Evolutionary conservation across 2,113 vertebrate species (phyloP).

Genomic region (Bungarus multicinctus): DNA sequence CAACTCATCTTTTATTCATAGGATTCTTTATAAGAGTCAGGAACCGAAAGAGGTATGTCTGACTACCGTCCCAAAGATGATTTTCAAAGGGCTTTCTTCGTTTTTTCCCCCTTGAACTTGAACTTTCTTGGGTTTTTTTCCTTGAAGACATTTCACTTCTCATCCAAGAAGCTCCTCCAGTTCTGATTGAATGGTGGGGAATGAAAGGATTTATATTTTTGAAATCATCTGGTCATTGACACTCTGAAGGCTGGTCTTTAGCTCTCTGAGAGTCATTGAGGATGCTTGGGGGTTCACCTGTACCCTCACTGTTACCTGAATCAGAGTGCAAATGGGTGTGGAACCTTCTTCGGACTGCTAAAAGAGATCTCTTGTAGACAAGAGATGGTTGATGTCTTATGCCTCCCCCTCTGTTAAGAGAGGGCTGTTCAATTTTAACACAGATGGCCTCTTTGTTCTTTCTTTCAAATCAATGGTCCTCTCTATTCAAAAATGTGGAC

Average conservation of each 20-base stretch:
- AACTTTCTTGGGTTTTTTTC: background rate
- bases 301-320: background rate
- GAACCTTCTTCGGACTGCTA: background rate
- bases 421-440: background rate
- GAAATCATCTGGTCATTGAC: background rate
- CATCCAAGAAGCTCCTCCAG: background rate
- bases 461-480: background rate
- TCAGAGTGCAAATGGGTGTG: background rate
- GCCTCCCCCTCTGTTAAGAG: background rate
- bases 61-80: background rate
- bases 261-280: background rate
- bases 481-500: background rate
- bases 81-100: background rate
- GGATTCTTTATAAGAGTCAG: conserved; percentile 8
- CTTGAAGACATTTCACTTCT: background rate
- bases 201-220: background rate
- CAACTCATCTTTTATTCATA: background rate
- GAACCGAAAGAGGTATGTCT: background rate
- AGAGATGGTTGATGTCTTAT: background rate
- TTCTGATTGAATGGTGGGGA: background rate
- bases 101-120: rapidly evolving
- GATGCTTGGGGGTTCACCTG: background rate
- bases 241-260: background rate
- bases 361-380: background rate
- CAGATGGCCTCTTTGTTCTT: background rate